Conservation (phyloP, 2,113 vertebrate species). For the Rhinogobius similis region DNA sequence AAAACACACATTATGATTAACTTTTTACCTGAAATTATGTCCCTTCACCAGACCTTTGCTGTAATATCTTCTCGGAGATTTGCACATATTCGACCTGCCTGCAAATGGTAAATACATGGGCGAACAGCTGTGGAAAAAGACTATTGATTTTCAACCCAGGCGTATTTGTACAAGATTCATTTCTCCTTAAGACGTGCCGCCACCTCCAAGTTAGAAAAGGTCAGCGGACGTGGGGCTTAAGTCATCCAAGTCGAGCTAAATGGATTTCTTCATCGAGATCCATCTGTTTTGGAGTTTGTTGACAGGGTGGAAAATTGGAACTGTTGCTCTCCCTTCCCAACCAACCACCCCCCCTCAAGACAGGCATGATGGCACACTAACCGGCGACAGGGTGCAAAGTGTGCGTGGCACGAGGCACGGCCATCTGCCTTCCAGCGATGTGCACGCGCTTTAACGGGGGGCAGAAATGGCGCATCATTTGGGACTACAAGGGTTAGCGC, state of each 20-base stretch:
- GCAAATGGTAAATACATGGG: conserved; percentile 43
- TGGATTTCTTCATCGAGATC: conserved; percentile 66
- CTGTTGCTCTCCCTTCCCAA: conserved; percentile 52
- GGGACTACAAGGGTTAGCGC: neutral
- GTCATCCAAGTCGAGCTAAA: conserved; percentile 67
- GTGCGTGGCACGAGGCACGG: conserved; percentile 36
- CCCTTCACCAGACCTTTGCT: neutral
- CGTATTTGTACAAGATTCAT: conserved; percentile 63
- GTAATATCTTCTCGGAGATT: conserved; percentile 41
- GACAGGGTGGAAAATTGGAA: conserved; percentile 68
- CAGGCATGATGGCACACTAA: conserved; percentile 26
- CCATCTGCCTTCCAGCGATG: conserved; percentile 44
- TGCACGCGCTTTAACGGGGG: conserved; percentile 19
- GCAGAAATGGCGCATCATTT: conserved; percentile 10
- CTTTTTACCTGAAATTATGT: conserved; percentile 1
- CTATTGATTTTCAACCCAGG: conserved; percentile 65
- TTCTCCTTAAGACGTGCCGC: conserved; percentile 55
- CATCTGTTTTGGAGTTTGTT: conserved; percentile 72
- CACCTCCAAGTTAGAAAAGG: conserved; percentile 53
- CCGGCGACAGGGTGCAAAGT: conserved; percentile 14
- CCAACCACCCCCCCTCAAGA: conserved; percentile 24
- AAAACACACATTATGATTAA: neutral
- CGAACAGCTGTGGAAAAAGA: conserved; percentile 47
- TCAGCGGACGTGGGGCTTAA: conserved; percentile 61
- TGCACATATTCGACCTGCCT: conserved; percentile 52